A percentile compares a stretch with the other conserved stretches of the same genome.
These are phyloP conservation scores for Hymenopus coronatus DNA, from an alignment of 2,888 invertebrate genomes.

Conservation along the genomic window DNA sequence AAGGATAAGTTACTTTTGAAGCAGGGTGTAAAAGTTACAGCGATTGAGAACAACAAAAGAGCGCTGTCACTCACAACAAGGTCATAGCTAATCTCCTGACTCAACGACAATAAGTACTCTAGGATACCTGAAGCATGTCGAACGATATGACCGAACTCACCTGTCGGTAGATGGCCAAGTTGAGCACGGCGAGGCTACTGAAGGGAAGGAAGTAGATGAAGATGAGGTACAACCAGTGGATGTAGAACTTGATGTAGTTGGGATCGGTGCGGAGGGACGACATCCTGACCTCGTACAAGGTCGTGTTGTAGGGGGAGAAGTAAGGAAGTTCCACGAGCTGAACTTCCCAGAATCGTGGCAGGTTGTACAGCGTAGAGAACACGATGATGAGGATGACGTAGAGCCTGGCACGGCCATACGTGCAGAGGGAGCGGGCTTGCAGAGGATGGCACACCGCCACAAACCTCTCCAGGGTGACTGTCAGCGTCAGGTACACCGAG, in stretches of 20 bases:
- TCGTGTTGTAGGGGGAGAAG: conserved; percentile 51
- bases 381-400: conserved; percentile 80
- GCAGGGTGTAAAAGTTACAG: too few relatives aligned
- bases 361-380: conserved; percentile 81
- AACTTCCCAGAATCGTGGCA: conserved; percentile 77
- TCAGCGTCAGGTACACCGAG: conserved; percentile 82
- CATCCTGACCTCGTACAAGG: conserved; percentile 68
- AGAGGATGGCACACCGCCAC: conserved; percentile 92
- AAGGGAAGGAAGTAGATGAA: conserved; percentile 94
- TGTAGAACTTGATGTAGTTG: conserved; percentile 80
- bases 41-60: too few relatives aligned
- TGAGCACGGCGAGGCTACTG: conserved; percentile 80
- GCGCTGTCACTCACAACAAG: too few relatives aligned
- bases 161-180: conserved; percentile 86
- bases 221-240: conserved; percentile 91
- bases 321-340: conserved; percentile 57
- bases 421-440: conserved; percentile 84
- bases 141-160: conserved; percentile 49
- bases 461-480: conserved; percentile 90
- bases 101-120: too few relatives aligned
- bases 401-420: conserved; percentile 79
- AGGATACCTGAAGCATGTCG: too few relatives aligned
- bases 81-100: too few relatives aligned
- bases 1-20: too few relatives aligned
- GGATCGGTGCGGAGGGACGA: conserved; percentile 66